phyloP scores from a whole-genome alignment of 2,797 vertebrate species.

The Etheostoma nigrum region DNA sequence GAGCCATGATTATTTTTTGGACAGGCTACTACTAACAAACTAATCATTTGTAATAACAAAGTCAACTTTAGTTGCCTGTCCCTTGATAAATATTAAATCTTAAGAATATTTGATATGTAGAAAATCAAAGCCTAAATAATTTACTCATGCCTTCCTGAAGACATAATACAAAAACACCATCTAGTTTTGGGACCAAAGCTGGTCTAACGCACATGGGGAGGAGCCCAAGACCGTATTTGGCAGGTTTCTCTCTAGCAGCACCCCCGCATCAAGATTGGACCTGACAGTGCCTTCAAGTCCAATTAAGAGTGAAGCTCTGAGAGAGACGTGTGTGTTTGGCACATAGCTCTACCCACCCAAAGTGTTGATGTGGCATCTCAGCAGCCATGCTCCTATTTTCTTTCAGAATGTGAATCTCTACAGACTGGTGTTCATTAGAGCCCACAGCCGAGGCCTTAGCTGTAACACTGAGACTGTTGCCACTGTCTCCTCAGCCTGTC shows the following conservation, averaged over 20 bases:
- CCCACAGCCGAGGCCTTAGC: constrained; percentile 45
- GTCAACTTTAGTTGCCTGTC: not conserved
- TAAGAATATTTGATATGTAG: not conserved
- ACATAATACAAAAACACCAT: constrained; percentile 10
- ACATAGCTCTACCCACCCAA: constrained; percentile 65
- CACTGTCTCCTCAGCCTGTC: constrained; percentile 50
- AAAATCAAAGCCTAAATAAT: not conserved
- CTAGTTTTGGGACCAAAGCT: constrained; percentile 39
- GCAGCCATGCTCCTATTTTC: constrained; percentile 56
- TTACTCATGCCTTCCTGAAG: constrained; percentile 12
- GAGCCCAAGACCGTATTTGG: constrained; percentile 73
- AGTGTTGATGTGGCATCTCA: constrained; percentile 74
- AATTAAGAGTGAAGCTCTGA: constrained; percentile 80
- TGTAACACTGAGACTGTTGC: constrained; percentile 47
- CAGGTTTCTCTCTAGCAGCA: constrained; percentile 79
- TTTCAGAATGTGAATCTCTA: constrained; percentile 62
- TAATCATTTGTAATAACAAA: not conserved
- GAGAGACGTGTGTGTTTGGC: constrained; percentile 75
- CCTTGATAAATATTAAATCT: not conserved
- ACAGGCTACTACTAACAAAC: not conserved
- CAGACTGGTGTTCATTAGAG: constrained; percentile 70
- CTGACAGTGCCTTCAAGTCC: constrained; percentile 85
- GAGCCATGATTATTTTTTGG: not conserved
- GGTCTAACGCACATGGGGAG: constrained; percentile 18
- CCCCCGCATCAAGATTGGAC: constrained; percentile 79